Evolutionary conservation across 1,140 invertebrate species (phyloP).

Genomic region (Neodiprion pinetum): DNA sequence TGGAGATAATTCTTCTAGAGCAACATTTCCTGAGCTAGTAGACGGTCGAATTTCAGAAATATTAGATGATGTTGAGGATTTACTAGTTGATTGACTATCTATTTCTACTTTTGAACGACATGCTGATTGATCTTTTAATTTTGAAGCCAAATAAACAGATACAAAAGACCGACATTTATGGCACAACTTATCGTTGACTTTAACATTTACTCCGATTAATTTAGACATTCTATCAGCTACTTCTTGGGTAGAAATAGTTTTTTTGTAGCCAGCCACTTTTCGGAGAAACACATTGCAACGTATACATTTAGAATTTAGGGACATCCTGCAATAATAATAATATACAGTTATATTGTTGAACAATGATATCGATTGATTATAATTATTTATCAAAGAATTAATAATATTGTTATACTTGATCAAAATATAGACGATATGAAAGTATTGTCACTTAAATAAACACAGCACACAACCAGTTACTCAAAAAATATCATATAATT

Average conservation of each 20-base stretch:
- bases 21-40: conserved; percentile 13
- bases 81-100: conserved; percentile 17
- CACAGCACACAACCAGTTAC: no score
- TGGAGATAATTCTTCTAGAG: conserved; percentile 2
- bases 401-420: no score
- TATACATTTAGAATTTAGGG: conserved; percentile 8
- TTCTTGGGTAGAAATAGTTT: conserved; percentile 14
- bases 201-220: conserved; percentile 17
- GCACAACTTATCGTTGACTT: conserved; percentile 9
- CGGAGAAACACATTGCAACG: conserved; percentile 11
- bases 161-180: conserved; percentile 16
- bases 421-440: no score
- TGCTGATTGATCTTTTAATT: conserved; percentile 4
- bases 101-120: conserved; percentile 12
- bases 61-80: conserved; percentile 15
- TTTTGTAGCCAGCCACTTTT: conserved; percentile 12
- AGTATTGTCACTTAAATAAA: no score
- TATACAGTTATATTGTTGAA: no score
- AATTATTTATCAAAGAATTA: no score
- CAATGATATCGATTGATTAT: no score
- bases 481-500: no score
- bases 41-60: conserved; percentile 13
- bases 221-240: conserved; percentile 15
- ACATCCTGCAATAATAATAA: conserved; percentile 1
- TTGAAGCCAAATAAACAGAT: conserved; percentile 11